Base-by-base conservation (phyloP, 2,797 vertebrate species). In the Malacoctenus gilli region DNA sequence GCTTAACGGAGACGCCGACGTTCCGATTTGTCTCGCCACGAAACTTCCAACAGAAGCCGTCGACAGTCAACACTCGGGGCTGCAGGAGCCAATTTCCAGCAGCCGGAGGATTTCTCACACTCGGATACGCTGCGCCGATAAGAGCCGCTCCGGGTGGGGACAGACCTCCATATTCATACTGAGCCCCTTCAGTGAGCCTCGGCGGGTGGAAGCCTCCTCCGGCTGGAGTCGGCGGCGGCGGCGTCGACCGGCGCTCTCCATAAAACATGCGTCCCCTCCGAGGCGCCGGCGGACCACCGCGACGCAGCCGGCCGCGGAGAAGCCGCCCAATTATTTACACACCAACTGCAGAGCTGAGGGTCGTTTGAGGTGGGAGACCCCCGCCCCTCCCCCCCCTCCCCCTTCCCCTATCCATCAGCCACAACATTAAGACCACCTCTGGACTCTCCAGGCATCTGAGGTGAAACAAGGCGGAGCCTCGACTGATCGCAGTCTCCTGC, bases 91-190 rank as follows among this genome's bases (percentile, higher is more conserved):
- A 43, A 5, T 28, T 28, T 54, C 35, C 20, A 38, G 28, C 7
- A 38, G 18, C 48, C 52, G 31, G 13, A n/a, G 63, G 31, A 47
- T 63, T 53, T 69, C 41, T 35, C 35, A 18, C 32, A 51, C 31
- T 34, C 39, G 42, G 60, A 57, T 57, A 54, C 62, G 2, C 22
- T 31, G 12, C 31, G 32, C 25, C n/a, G 39, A 49, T 46, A 38
- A 47, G 54, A 59, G 53, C 22, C 41, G 55, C 30, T 32, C 12
- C 30, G 35, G 37, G 53, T 42, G 49, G 40, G 39, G 68, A 52
- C 57, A 67, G 53, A 42, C 52, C 44, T 68, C 21, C 67, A 81
- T 79, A 79, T 79, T 79, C 78, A 79, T 59, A 39, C 41, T 59
- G 68, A 64, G 68, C 74, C 70, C n/a, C 58, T 66, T 61, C 47